phyloP scores from a whole-genome alignment of 2,113 vertebrate genomes.

The Saimiri boliviensis region DNA sequence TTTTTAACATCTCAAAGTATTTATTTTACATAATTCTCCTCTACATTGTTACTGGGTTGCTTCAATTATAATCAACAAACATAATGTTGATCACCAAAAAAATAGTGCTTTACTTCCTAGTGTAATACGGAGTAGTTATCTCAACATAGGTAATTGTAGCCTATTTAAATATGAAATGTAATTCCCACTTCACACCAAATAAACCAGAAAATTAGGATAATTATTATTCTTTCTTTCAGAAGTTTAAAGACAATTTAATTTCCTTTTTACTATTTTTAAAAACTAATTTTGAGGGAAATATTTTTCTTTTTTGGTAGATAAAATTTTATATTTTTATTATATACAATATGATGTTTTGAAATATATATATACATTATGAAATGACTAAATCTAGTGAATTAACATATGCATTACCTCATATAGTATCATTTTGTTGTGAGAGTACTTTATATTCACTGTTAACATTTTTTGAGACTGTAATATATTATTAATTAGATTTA shows the following conservation, averaged over 20 bases:
- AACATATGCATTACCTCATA: neutral
- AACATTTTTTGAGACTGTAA: neutral
- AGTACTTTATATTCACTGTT: neutral
- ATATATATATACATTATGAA: too few relatives aligned
- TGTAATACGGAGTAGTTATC: neutral
- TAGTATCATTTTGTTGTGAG: neutral
- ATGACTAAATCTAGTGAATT: neutral
- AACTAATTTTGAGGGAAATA: too few relatives aligned
- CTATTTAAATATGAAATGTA: neutral
- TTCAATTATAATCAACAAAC: neutral
- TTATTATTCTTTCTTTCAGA: too few relatives aligned
- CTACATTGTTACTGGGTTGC: neutral
- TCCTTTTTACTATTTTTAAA: too few relatives aligned
- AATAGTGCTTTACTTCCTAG: neutral
- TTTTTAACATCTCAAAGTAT: neutral
- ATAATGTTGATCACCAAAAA: conserved; percentile 18
- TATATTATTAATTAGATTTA: neutral
- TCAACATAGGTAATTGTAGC: neutral
- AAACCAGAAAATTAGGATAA: too few relatives aligned
- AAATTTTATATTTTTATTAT: too few relatives aligned
- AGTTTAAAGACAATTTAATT: too few relatives aligned
- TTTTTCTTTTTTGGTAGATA: too few relatives aligned
- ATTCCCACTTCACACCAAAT: neutral
- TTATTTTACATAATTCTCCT: neutral
- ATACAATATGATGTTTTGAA: too few relatives aligned